Evolutionary conservation across 2,113 vertebrate genomes (phyloP).

Genomic region (Callipepla californica): DNA sequence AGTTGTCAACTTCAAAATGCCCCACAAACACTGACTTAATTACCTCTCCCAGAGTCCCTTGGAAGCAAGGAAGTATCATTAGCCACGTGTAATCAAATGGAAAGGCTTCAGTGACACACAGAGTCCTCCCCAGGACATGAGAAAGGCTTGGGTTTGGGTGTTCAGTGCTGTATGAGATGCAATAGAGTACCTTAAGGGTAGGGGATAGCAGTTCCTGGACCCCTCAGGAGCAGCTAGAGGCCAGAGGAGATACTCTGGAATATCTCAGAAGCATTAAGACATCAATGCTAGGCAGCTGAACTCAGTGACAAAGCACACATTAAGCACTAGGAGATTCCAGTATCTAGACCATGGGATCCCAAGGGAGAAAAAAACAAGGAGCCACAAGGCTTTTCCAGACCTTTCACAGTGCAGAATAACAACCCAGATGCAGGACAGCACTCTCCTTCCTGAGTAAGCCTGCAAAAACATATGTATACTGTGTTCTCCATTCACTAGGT

Average conservation of each 20-base stretch:
- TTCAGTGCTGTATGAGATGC: not conserved
- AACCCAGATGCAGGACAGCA: not conserved
- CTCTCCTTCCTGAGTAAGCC: not conserved
- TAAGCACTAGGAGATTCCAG: not conserved
- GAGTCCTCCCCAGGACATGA: not conserved
- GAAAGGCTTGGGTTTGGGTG: not conserved
- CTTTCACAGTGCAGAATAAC: not conserved
- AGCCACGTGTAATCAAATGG: not conserved
- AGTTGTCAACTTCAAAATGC: not conserved
- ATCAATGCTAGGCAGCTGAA: not conserved
- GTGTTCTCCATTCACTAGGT: no score
- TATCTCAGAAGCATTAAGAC: not conserved
- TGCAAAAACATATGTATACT: rapidly evolving
- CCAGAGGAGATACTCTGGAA: not conserved
- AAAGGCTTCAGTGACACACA: rapidly evolving
- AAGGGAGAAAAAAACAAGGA: not conserved
- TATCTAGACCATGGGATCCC: not conserved
- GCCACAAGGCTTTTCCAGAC: not conserved
- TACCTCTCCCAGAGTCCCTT: not conserved
- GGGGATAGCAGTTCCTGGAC: not conserved
- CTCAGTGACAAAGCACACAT: not conserved
- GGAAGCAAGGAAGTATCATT: not conserved
- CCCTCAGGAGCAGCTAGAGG: not conserved
- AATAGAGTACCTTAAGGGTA: not conserved
- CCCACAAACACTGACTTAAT: not conserved